phyloP scores from a whole-genome alignment of 2,888 invertebrate species.

The Oligia latruncula region DNA sequence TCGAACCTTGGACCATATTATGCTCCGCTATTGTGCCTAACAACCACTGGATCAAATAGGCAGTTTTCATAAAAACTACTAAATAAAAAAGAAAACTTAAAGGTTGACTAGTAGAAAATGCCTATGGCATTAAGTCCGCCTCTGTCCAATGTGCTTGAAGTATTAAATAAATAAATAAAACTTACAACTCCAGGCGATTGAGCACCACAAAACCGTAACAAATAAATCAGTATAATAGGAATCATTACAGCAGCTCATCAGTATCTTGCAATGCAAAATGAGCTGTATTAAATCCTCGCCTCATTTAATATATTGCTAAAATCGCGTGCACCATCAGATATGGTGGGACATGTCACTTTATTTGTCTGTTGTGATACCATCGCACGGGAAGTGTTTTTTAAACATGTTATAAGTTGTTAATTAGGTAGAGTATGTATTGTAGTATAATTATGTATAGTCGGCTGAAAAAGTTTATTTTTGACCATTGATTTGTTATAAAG shows the following conservation, averaged over 20 bases:
- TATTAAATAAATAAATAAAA: constrained; percentile 1
- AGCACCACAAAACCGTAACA: constrained; percentile 48
- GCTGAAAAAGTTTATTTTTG: constrained; percentile 2
- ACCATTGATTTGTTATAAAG: neutral
- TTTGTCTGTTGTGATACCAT: constrained; percentile 51
- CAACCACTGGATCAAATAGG: neutral
- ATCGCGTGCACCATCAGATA: constrained; percentile 64
- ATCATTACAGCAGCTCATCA: constrained; percentile 55
- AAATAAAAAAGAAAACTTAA: constrained; percentile 44
- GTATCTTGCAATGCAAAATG: constrained; percentile 36
- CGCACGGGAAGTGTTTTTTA: constrained; percentile 41
- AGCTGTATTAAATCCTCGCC: neutral
- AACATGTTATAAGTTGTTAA: constrained; percentile 41
- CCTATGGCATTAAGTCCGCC: too few relatives aligned
- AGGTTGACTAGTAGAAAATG: too few relatives aligned
- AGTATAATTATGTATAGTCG: constrained; percentile 11
- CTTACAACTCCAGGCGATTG: constrained; percentile 51
- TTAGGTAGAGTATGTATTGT: constrained; percentile 19
- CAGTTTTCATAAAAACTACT: neutral
- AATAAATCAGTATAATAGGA: constrained; percentile 57
- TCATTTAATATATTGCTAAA: constrained; percentile 38
- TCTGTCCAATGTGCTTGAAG: too few relatives aligned
- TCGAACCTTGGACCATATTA: neutral
- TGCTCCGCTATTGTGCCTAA: neutral
- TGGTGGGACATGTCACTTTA: constrained; percentile 44